These are phyloP conservation scores for Arenaria interpres DNA, from an alignment of 2,113 vertebrate species.

Conservation along the genomic window DNA sequence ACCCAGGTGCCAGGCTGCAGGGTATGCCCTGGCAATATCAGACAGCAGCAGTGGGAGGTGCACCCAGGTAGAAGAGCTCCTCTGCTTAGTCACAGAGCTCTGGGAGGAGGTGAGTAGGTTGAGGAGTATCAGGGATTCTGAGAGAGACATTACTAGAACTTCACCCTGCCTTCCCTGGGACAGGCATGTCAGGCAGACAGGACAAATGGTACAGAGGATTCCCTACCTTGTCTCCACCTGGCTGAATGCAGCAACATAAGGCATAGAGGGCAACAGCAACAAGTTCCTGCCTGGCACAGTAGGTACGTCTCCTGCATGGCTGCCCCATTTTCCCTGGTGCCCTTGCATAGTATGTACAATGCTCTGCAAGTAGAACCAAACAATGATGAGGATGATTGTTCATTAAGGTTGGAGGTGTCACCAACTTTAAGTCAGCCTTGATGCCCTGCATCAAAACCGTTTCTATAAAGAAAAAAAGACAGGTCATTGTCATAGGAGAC, in stretches of 20 bases:
- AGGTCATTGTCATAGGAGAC: too few relatives aligned
- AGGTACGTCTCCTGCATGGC: too few relatives aligned
- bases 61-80: background rate
- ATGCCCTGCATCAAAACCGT: background rate
- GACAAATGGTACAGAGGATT: accelerated
- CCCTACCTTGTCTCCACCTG: background rate
- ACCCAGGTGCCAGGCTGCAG: background rate
- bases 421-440: background rate
- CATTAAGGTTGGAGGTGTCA: background rate
- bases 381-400: background rate
- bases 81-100: background rate
- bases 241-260: background rate
- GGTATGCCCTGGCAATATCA: background rate
- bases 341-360: background rate
- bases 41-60: too few relatives aligned
- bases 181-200: background rate
- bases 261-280: background rate
- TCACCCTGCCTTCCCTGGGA: background rate
- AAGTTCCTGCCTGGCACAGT: background rate
- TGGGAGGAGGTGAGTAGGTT: background rate
- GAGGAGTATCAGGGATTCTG: background rate
- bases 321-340: background rate
- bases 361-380: background rate
- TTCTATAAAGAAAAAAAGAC: background rate
- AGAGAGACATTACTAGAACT: background rate